A percentile compares a stretch with the other conserved stretches of the same genome.
These are phyloP conservation scores for Phalera bucephala DNA, from an alignment of 2,888 invertebrate genomes.

Conservation along the genomic window DNA sequence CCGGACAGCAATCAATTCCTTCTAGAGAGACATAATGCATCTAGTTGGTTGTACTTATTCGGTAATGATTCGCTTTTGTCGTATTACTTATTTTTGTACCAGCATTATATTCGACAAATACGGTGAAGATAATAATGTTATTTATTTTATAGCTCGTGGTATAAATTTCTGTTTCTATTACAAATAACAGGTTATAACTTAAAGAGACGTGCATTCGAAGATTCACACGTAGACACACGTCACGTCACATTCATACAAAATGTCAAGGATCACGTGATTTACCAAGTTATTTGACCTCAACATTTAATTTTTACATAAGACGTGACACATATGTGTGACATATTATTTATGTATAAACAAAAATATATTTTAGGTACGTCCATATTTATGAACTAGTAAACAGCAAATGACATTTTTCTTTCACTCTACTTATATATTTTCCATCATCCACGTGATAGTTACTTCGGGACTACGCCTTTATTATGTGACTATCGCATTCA, in stretches of 20 bases:
- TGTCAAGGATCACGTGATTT: slow-evolving; percentile 26
- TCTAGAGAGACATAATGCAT: slow-evolving; percentile 5
- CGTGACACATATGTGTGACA: no score
- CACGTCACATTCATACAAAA: slow-evolving; percentile 19
- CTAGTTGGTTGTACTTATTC: slow-evolving; percentile 6
- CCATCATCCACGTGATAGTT: no score
- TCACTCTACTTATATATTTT: no score
- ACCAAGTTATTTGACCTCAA: slow-evolving; percentile 23
- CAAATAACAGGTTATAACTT: slow-evolving; percentile 15
- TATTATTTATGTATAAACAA: no score
- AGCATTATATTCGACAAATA: not conserved
- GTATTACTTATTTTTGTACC: slow-evolving; percentile 2
- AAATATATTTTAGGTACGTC: no score
- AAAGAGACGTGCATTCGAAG: slow-evolving; percentile 22
- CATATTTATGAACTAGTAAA: no score
- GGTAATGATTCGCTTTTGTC: slow-evolving; percentile 4
- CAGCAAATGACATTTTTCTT: no score
- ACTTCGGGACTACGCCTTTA: no score
- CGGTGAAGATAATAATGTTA: not conserved
- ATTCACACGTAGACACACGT: slow-evolving; percentile 21
- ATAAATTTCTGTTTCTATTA: no score
- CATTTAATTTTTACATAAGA: slow-evolving; percentile 12
- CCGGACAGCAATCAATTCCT: slow-evolving; percentile 9
- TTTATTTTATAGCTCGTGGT: no score
- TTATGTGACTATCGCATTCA: no score